Evolutionary conservation across 2,797 vertebrate species (phyloP).

Genomic region (Morus bassanus): DNA sequence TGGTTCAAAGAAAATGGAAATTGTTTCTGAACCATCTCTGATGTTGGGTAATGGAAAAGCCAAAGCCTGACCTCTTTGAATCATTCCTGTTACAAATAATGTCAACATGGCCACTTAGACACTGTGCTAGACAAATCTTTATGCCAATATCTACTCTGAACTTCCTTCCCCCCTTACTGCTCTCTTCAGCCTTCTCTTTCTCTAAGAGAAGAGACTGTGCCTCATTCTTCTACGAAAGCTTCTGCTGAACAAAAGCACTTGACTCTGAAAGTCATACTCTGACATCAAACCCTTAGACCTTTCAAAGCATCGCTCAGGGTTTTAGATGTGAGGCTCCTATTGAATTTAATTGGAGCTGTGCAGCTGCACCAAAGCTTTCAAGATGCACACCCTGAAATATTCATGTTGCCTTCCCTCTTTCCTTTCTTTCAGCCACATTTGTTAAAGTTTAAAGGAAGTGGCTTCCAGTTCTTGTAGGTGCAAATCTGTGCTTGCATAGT

Average conservation of each 20-base stretch:
- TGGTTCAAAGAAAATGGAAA: not conserved
- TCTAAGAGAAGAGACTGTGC: not conserved
- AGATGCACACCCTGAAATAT: constrained; percentile 22
- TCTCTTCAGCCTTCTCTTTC: not conserved
- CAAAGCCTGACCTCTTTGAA: not conserved
- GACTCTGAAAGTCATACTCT: not conserved
- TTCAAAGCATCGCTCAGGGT: not conserved
- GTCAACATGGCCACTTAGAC: not conserved
- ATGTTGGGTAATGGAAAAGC: not conserved
- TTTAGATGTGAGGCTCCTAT: constrained; percentile 2
- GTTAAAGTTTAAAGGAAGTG: constrained; percentile 34
- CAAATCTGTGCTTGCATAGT: constrained; percentile 29
- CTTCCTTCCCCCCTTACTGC: not conserved
- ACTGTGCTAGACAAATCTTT: not conserved
- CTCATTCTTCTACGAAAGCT: not conserved
- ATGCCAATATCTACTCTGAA: not conserved
- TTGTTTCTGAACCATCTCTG: not conserved
- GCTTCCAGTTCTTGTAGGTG: constrained; percentile 28
- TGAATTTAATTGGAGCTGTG: constrained; percentile 29
- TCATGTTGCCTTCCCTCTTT: not conserved
- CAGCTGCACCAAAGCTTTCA: constrained; percentile 15
- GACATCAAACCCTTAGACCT: not conserved
- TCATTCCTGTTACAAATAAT: not conserved
- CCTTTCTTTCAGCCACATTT: not conserved
- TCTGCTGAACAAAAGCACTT: constrained; percentile 29